Evolutionary conservation across 2,888 invertebrate species (phyloP), one percentile per base, ranked within the genome.

Genomic region (Amiota mariae): DNA sequence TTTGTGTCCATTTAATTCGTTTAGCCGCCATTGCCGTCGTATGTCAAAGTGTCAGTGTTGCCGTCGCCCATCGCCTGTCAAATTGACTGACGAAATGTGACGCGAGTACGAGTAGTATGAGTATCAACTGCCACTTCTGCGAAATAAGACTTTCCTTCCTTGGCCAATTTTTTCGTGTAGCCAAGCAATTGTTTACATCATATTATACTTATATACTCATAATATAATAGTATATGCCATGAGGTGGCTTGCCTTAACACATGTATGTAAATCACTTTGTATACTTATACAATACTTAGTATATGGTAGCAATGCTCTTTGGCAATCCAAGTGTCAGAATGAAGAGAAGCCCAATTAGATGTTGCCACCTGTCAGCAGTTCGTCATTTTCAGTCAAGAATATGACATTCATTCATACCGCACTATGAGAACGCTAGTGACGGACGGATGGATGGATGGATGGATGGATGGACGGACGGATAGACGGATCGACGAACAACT

Each of bases 341-440:
- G 83, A 85, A 85, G 82, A 87, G 87, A 88, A 87, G 88, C 87
- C 89, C 89, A 89, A 89, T 90, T 89, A 90, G 87, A 89, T 81
- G 87, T 83, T 86, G 86, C 89, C 89, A 89, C 89, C 89, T 89
- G 89, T 90, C 89, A 89, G 89, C 90, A 89, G 89, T 89, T 89
- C 89, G 89, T 89, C 89, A 90, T 89, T 80, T 80, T 76, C 78
- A 80, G 76, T 75, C 78, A 76, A 78, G 85, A 87, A 87, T 87
- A 86, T 87, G 85, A 85, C 85, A 84, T 82, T 79, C 85, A 79
- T 83, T 85, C 83, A 84, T 75, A 72, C 36, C 36, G 36, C 36
- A 36, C 36, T 36, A 36, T 36, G 36, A 24, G 3, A 24, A 24
- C 3, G 1, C 24, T 24, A 24, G 24, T 24, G 24, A 24, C 24